Percentiles rank a stretch among this genome's conserved stretches.
Conservation (phyloP, 1,140 invertebrate species). For the Formica exsecta region DNA sequence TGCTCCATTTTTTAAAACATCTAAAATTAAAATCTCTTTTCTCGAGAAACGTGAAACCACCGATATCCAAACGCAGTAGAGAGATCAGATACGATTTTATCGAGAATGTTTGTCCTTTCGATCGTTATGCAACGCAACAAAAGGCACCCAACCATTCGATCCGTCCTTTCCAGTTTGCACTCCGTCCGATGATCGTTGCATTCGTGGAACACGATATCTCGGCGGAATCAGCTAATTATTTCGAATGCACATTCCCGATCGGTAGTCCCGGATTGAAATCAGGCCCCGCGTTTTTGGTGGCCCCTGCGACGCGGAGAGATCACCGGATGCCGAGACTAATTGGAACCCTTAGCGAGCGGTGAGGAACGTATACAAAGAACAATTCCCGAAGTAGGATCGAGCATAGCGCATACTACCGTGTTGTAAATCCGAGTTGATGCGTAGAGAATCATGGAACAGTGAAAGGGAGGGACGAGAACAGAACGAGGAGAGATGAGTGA, state of each 20-base stretch:
- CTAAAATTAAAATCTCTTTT: background rate
- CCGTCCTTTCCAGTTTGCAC: constrained; percentile 12
- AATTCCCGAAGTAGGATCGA: constrained; percentile 59
- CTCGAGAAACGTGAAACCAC: background rate
- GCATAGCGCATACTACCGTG: constrained; percentile 38
- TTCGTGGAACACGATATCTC: constrained; percentile 83
- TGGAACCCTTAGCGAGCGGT: constrained; percentile 83
- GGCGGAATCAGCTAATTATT: constrained; percentile 86
- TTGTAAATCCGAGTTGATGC: constrained; percentile 48
- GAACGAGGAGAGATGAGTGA: constrained; percentile 16
- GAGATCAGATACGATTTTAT: constrained; percentile 42
- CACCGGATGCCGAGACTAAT: constrained; percentile 85
- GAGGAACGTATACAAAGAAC: constrained; percentile 66
- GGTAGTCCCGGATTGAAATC: constrained; percentile 80
- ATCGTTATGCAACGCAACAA: constrained; percentile 67
- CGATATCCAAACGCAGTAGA: background rate
- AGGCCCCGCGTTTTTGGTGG: constrained; percentile 82
- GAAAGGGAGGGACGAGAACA: constrained; percentile 32
- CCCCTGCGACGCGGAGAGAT: constrained; percentile 74
- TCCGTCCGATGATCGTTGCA: constrained; percentile 74
- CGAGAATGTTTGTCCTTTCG: constrained; percentile 48
- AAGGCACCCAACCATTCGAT: constrained; percentile 34
- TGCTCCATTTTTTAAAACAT: background rate
- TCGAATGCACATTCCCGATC: constrained; percentile 85
- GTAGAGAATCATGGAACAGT: constrained; percentile 39